phyloP scores from a whole-genome alignment of 2,888 invertebrate genomes.

The Platycheirus rosarum region DNA sequence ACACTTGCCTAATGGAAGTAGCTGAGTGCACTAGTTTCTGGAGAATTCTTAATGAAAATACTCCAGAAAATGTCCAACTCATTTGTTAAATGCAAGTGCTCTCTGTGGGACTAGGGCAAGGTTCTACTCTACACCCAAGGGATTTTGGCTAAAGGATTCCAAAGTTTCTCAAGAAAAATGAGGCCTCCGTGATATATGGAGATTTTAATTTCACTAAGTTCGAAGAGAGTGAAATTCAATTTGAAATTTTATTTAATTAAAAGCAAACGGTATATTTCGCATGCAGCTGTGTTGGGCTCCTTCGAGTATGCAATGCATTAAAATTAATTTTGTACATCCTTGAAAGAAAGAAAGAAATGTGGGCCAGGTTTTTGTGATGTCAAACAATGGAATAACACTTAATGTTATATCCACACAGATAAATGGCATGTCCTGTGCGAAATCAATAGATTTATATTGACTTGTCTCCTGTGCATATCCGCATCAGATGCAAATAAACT shows the following conservation, averaged over 20 bases:
- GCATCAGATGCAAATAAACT: not conserved
- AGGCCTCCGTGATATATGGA: slow-evolving; percentile 11
- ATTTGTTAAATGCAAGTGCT: slow-evolving; percentile 48
- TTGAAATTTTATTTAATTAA: slow-evolving; percentile 39
- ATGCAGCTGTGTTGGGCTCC: not conserved
- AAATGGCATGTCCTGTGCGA: not conserved
- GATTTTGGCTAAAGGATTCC: slow-evolving; percentile 14
- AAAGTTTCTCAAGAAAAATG: slow-evolving; percentile 29
- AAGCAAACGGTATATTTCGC: not conserved
- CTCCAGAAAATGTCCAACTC: slow-evolving; percentile 40
- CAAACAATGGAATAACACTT: not conserved
- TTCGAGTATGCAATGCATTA: slow-evolving; percentile 11
- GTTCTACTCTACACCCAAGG: slow-evolving; percentile 3
- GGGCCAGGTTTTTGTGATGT: not conserved
- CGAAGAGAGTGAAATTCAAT: slow-evolving; percentile 29
- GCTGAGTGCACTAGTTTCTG: not conserved
- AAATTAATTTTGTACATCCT: slow-evolving; percentile 31
- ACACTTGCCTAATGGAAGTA: not conserved
- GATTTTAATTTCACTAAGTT: slow-evolving; percentile 41
- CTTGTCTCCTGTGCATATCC: not conserved
- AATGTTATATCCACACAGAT: not conserved
- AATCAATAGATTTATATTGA: slow-evolving; percentile 5
- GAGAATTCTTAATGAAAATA: not conserved
- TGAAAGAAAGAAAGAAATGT: slow-evolving; percentile 12
- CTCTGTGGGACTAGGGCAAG: slow-evolving; percentile 1